Evolutionary conservation across 2,797 vertebrate genomes (phyloP).

Genomic region (Chelon auratus): DNA sequence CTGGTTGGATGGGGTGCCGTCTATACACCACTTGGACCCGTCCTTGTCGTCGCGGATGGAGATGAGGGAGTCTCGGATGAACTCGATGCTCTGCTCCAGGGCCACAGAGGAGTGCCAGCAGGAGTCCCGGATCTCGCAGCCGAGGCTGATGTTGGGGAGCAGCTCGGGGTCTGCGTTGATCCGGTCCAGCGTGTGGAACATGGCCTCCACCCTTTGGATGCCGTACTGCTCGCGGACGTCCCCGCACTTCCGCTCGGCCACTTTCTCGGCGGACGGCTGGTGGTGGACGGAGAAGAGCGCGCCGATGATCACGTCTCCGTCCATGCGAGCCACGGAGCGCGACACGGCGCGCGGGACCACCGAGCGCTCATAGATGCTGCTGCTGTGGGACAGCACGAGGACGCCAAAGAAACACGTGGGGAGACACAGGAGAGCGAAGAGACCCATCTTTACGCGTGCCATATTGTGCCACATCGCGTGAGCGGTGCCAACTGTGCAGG

Average conservation of each 20-base stretch:
- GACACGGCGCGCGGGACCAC: conserved; percentile 85
- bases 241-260: conserved; percentile 97
- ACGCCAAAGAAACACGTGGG: conserved; percentile 82
- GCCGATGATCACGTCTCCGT: conserved; percentile 98
- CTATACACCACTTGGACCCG: conserved; percentile 91
- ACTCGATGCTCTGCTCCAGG: conserved; percentile 99
- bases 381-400: conserved; percentile 84
- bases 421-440: conserved; percentile 84
- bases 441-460: conserved; percentile 89
- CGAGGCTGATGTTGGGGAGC: conserved; percentile 95
- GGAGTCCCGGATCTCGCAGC: conserved; percentile 98
- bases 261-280: conserved; percentile 95
- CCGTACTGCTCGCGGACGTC: conserved; percentile 98
- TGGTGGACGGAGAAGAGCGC: conserved; percentile 99
- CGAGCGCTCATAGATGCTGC: conserved; percentile 81
- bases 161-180: conserved; percentile 93
- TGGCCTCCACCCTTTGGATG: conserved; percentile 98
- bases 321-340: conserved; percentile 95
- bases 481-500: conserved; percentile 63
- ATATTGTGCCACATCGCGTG: conserved; percentile 81
- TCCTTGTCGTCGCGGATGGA: conserved; percentile 97
- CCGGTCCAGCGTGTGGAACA: conserved; percentile 98
- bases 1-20: conserved; percentile 88
- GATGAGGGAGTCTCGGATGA: conserved; percentile 98
- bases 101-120: conserved; percentile 99